phyloP scores from a whole-genome alignment of 2,888 invertebrate species.

The Anthophora plumipes region DNA sequence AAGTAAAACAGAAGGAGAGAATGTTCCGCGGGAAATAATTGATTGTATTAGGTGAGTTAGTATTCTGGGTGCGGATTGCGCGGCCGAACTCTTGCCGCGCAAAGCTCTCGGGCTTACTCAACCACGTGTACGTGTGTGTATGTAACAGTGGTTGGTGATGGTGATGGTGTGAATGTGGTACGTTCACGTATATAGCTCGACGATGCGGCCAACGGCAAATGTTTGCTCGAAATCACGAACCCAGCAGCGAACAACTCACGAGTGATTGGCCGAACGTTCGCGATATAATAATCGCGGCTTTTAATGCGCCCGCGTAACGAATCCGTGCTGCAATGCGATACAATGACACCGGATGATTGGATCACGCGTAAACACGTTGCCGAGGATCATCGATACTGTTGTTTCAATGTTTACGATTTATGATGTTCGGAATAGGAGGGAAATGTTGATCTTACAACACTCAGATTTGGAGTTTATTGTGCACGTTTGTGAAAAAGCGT shows the following conservation, averaged over 20 bases:
- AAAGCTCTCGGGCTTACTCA: conserved; percentile 62
- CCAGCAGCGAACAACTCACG: conserved; percentile 56
- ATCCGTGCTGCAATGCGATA: neutral
- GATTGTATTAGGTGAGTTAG: conserved; percentile 83
- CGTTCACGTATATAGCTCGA: conserved; percentile 5
- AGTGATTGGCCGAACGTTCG: conserved; percentile 51
- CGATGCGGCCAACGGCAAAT: conserved; percentile 75
- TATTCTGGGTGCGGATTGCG: conserved; percentile 81
- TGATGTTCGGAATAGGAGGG: no score
- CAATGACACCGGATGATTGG: neutral
- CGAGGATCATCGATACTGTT: neutral
- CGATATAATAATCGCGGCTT: conserved; percentile 59
- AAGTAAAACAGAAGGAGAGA: conserved; percentile 81
- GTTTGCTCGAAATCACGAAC: conserved; percentile 80
- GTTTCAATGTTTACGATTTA: no score
- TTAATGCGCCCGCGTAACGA: conserved; percentile 26
- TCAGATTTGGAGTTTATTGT: no score
- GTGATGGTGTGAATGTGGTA: neutral
- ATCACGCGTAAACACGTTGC: neutral
- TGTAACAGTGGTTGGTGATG: neutral
- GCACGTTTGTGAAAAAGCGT: no score
- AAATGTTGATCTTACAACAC: no score
- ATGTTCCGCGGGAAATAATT: conserved; percentile 82
- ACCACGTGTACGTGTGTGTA: neutral
- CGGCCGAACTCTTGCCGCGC: conserved; percentile 71